Conservation (phyloP, 2,113 vertebrate species). For the Oncorhynchus keta region DNA sequence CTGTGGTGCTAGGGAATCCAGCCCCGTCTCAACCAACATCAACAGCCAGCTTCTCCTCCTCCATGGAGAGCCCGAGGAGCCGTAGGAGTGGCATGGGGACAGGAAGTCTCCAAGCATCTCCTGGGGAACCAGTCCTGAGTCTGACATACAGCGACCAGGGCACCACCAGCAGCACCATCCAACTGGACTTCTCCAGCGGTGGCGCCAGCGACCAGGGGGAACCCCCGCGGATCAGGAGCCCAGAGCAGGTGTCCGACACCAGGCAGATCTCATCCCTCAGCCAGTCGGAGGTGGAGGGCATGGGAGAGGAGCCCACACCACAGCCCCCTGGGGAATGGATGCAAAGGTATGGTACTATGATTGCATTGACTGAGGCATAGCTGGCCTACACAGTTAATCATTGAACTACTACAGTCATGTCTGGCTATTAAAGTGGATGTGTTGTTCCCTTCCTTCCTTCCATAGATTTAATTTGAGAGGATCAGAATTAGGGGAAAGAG, state of each 20-base stretch:
- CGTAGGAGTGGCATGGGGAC: neutral
- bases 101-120: conserved; percentile 62
- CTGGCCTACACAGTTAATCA: neutral
- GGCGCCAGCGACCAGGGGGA: neutral
- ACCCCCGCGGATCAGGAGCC: conserved; percentile 32
- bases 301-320: conserved; percentile 83
- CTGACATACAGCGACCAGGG: conserved; percentile 90
- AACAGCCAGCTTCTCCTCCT: neutral
- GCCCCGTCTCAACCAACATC: neutral
- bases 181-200: conserved; percentile 80
- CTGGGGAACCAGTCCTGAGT: conserved; percentile 85
- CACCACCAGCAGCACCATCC: conserved; percentile 87
- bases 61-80: neutral
- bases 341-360: conserved; percentile 78
- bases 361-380: neutral
- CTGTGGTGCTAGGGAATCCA: neutral
- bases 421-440: conserved; percentile 27
- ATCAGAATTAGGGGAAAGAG: conserved; percentile 87
- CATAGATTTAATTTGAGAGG: conserved; percentile 89
- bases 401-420: neutral
- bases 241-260: conserved; percentile 21
- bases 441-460: conserved; percentile 73
- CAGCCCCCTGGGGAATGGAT: conserved; percentile 73
- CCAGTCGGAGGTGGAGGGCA: conserved; percentile 83
- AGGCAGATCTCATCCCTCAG: conserved; percentile 52